Conservation (phyloP, 1,140 invertebrate genomes). For the Drosophila arawakana region DNA sequence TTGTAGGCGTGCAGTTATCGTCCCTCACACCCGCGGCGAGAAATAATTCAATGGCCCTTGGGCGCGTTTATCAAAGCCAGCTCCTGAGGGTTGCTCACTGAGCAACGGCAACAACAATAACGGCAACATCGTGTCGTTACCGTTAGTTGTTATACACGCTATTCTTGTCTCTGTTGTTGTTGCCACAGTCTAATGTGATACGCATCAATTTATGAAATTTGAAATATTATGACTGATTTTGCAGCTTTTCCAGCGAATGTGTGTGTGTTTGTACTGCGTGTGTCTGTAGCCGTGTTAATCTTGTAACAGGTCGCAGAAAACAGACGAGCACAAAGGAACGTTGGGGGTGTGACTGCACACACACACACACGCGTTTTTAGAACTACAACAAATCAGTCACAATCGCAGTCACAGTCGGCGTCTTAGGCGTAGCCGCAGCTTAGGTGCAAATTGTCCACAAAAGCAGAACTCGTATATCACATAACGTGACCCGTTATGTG, state of each 20-base stretch:
- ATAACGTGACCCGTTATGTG: conserved; percentile 52
- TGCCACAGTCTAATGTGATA: conserved; percentile 69
- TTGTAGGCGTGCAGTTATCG: conserved; percentile 50
- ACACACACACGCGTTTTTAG: conserved; percentile 41
- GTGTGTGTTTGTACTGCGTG: conserved; percentile 8
- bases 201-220: conserved; percentile 82
- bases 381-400: conserved; percentile 47
- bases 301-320: conserved; percentile 45
- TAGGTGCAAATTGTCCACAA: conserved; percentile 59
- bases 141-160: conserved; percentile 41
- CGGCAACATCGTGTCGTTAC: conserved; percentile 32
- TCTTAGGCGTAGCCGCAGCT: conserved; percentile 36
- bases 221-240: conserved; percentile 82
- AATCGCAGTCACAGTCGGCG: conserved; percentile 17
- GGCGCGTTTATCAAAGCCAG: conserved; percentile 78
- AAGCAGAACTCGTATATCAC: conserved; percentile 47
- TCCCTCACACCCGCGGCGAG: conserved; percentile 19
- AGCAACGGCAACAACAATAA: conserved; percentile 15
- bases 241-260: conserved; percentile 30
- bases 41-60: conserved; percentile 42
- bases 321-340: no score
- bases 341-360: conserved; percentile 10
- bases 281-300: conserved; percentile 37
- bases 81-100: conserved; percentile 60
- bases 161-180: conserved; percentile 35